Conservation (phyloP, 2,113 vertebrate genomes). For the Electrona antarctica region DNA sequence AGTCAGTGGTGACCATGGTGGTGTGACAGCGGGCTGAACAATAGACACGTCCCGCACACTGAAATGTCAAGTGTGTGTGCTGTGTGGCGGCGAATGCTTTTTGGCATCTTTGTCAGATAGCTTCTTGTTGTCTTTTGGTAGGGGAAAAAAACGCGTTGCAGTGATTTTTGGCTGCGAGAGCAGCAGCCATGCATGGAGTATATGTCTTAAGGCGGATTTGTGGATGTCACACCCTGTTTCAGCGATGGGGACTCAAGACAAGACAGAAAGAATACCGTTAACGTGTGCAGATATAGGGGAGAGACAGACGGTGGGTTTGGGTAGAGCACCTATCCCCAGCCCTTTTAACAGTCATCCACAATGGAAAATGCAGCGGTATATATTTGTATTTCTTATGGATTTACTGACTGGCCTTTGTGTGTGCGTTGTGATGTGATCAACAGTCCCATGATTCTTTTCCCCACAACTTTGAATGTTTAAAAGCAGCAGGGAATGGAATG, state of each 20-base stretch:
- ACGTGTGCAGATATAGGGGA: constrained; percentile 1
- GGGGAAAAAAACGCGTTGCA: background rate
- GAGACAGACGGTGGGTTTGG: background rate
- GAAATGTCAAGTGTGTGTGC: background rate
- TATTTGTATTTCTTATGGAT: background rate
- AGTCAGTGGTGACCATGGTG: too few species aligned
- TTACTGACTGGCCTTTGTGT: background rate
- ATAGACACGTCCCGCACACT: constrained; percentile 41
- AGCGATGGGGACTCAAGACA: background rate
- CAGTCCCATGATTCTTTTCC: constrained; percentile 27
- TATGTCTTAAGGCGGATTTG: constrained; percentile 11
- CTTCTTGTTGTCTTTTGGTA: background rate
- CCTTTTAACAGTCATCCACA: background rate
- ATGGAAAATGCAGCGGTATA: background rate
- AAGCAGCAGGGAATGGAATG: background rate
- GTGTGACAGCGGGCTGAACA: constrained; percentile 72
- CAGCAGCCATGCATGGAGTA: constrained; percentile 33
- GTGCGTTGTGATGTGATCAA: background rate
- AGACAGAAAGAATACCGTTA: constrained; percentile 25
- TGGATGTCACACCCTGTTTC: constrained; percentile 70
- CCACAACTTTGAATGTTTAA: constrained; percentile 23
- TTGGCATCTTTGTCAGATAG: background rate
- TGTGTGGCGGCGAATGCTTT: background rate
- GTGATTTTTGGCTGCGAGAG: background rate
- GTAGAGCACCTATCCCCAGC: background rate